These are phyloP conservation scores for Ethmia dodecea DNA, from an alignment of 2,888 invertebrate species.

Conservation along the genomic window DNA sequence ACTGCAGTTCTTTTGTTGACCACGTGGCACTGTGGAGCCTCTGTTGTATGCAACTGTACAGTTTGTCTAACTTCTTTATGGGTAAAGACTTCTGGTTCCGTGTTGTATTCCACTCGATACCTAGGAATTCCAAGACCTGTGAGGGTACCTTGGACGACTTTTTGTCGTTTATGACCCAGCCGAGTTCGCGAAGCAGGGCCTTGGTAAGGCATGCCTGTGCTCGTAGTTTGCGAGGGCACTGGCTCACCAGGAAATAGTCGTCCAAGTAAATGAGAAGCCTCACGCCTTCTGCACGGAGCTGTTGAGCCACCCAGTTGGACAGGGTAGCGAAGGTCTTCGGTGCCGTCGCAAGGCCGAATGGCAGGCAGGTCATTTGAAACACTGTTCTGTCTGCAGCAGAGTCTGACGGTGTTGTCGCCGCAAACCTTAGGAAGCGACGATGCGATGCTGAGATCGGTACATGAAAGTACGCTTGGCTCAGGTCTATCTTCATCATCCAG, in stretches of 20 bases:
- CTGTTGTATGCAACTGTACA: not conserved
- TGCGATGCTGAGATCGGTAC: constrained; percentile 1
- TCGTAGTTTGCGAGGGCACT: not conserved
- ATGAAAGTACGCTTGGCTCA: constrained; percentile 14
- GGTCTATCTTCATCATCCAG: constrained; percentile 13
- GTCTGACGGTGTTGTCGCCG: not conserved
- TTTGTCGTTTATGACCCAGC: constrained; percentile 5
- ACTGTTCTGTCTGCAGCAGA: not conserved
- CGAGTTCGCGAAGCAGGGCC: not conserved
- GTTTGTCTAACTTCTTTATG: not conserved
- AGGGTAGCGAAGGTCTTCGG: constrained; percentile 10
- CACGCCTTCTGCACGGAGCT: constrained; percentile 3
- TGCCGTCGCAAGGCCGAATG: constrained; percentile 13
- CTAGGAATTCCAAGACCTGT: constrained; percentile 16
- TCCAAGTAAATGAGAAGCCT: constrained; percentile 11
- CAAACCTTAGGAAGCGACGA: not conserved
- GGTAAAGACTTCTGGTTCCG: not conserved
- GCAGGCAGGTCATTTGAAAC: constrained; percentile 5
- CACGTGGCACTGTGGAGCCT: constrained; percentile 3
- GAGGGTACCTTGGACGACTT: constrained; percentile 4
- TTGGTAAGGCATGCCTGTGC: not conserved
- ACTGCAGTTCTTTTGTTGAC: constrained; percentile 9
- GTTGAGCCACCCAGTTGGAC: constrained; percentile 9
- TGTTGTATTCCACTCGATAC: constrained; percentile 18
- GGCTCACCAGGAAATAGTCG: constrained; percentile 3